Base-by-base conservation (phyloP, 2,113 vertebrate genomes). In the Phylloscopus trochilus region DNA sequence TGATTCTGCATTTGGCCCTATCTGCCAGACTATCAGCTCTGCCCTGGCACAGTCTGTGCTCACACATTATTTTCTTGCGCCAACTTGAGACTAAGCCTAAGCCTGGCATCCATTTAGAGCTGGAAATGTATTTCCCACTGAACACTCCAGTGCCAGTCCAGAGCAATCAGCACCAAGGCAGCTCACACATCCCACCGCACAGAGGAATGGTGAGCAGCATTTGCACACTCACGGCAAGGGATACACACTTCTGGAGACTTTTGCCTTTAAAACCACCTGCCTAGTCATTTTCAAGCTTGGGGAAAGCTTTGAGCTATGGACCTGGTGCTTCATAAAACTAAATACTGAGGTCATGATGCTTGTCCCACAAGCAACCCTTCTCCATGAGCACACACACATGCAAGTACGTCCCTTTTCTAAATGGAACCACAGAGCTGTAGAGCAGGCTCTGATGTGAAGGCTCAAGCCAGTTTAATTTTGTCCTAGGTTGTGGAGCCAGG, bases 1-100 rank as follows among this genome's bases (percentile, higher is more conserved):
- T 0, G 0, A 18, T 20, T 64, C 49, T 1, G 1, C n/a, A n/a
- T 83, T 55, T 64, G n/a, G 7, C 31, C 59, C 55, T 31, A 6
- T 46, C 9, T 73, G 20, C 62, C 79, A 76, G n/a, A 73, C 20
- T 28, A 33, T 47, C 28, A 64, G 19, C 33, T 92, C 82, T 82
- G n/a, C 28, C 49, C 37, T 63, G 37, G 64, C n/a, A 43, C 39
- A 60, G 16, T 41, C 49, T 83, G 37, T 0, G 0, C 28, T 87
- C 44, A n/a, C 39, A 55, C 2, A 1, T 47, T 63, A 5, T 79
- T 90, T 91, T 83, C 67, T 85, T 76, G 84, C 1, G 2, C 66
- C 7, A 17, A 1, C 20, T 55, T 76, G 41, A 95, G 62, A 58
- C 44, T 58, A 63, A 89, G 37, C 49, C 33, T 70, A 59, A 73